Base-by-base conservation (phyloP, 2,797 vertebrate genomes). In the Halcyon smyrnensis region DNA sequence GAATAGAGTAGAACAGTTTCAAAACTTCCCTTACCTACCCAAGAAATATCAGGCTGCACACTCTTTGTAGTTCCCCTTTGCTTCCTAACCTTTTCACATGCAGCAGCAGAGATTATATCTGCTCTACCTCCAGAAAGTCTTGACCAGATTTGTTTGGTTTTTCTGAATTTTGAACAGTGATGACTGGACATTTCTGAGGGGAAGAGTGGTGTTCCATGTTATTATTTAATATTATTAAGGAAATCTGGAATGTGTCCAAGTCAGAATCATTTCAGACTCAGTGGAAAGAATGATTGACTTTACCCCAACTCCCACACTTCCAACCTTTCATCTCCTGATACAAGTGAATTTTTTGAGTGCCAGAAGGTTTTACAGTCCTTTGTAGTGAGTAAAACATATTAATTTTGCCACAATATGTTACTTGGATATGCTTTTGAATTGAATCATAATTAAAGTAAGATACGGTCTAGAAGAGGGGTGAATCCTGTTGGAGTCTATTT, bases 241-340 rank as follows among this genome's bases (percentile, higher is more conserved):
- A 89, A 73, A 64, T 48, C 15, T 63, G 46, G 43, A 70, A 73
- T 11, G 3, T 15, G 18, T 81, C 54, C 54, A 62, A 75, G 32
- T 73, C 37, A 63, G 54, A 86, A 75, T 73, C 36, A 19, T 51
- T 80, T 51, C 41, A 93, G 77, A 77, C 13, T 82, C 50, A 12
- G 37, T 78, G 50, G 68, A 89, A 95, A 91, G 71, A 53, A 69
- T 90, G 65, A 79, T 48, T 86, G 79, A 73, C 63, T 93, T 93
- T 65, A 87, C 27, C 20, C 15, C 0, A 8, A 48, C 59, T 93
- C 43, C 28, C 1, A 0, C n/a, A 24, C 30, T 84, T 92, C 45
- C 65, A 91, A 48, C 37, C 32, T 93, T 92, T 91, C 59, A 67
- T 91, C 76, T 96, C 43, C 53, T 86, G 54, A 90, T 75, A 84